Evolutionary conservation across 2,113 vertebrate genomes (phyloP), one percentile per base, ranked within the genome.

Genomic region (Zootoca vivipara): DNA sequence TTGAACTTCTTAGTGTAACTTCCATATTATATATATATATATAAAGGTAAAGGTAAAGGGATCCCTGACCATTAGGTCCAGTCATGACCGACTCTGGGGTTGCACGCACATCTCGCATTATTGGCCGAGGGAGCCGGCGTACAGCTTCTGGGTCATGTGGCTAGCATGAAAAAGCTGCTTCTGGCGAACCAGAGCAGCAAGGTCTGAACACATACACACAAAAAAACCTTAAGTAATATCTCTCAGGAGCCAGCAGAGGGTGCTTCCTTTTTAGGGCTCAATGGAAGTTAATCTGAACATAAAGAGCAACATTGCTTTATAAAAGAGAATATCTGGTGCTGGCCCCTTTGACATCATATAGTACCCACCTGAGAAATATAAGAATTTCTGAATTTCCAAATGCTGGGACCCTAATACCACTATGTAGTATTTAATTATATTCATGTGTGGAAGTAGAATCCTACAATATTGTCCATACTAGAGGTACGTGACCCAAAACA

Each of bases 241-340:
- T 56, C 0, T 13, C 0, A 93, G 79, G 77, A 95, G 85, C 94
- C 94, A 96, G 93, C 85, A 97, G 94, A 95, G 94, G 93, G 92
- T 92, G 93, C 93, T 94, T 97, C 93, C 85, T 90, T 95, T 95
- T 96, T 94, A 95, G 93, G 88, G 91, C 85, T 95, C 77, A 24
- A 80, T 87, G 58, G 52, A 85, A 94, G 35, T 3, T 42, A 85
- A 58, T 88, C 79, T 81, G 46, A 35, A 33, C n/a, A 30, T 42
- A 24, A 73, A 42, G 1, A 87, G 13, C 9, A 8, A 83, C n/a
- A 73, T 5, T 69, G 1, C 3, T 46, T 82, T 46, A 20, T 62
- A 20, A 15, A 62, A 22, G 22, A 40, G 22, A 35, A 62, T 20
- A 80, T 22, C 12, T 69, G n/a, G 62, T 46, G 5, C 26, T 15